A percentile compares a stretch with the other conserved stretches of the same genome.
Evolutionary conservation across 64 coral and sea anemone species (phyloP).

Genomic region (Montipora sp.): DNA sequence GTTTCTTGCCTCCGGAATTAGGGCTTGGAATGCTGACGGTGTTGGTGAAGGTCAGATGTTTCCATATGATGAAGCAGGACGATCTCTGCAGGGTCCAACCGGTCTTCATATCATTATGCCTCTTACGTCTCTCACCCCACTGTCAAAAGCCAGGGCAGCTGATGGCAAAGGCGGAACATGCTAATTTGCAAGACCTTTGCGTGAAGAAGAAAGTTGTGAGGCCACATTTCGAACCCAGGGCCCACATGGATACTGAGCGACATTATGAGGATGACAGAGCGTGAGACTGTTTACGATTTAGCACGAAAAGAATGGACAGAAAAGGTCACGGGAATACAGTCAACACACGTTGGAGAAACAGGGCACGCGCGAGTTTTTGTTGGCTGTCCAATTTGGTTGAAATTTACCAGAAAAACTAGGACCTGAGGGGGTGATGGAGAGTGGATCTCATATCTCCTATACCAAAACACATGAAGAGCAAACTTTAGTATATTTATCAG

Average conservation of each 20-base stretch:
- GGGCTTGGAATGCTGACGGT: constrained; percentile 45
- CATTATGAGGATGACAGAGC: background rate
- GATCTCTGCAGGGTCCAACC: background rate
- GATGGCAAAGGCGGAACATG: background rate
- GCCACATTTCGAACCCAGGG: background rate
- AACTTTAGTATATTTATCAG: background rate
- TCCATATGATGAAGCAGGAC: constrained; percentile 5
- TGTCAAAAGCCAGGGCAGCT: background rate
- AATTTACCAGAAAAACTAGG: constrained; percentile 29
- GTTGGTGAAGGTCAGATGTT: constrained; percentile 52
- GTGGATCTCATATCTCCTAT: constrained; percentile 2
- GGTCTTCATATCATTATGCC: background rate
- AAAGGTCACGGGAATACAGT: background rate
- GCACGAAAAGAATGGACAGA: background rate
- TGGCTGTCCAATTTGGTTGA: constrained; percentile 1
- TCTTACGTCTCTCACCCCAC: background rate
- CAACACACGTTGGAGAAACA: background rate
- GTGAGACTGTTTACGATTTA: background rate
- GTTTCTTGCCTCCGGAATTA: constrained; percentile 29
- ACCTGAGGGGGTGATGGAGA: constrained; percentile 28
- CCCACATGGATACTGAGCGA: background rate
- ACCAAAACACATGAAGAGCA: background rate
- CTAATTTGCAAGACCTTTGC: background rate
- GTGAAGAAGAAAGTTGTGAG: background rate
- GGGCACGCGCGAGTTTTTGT: background rate